These are phyloP conservation scores for Tinamus guttatus DNA, from an alignment of 2,113 vertebrate genomes.

Conservation along the genomic window DNA sequence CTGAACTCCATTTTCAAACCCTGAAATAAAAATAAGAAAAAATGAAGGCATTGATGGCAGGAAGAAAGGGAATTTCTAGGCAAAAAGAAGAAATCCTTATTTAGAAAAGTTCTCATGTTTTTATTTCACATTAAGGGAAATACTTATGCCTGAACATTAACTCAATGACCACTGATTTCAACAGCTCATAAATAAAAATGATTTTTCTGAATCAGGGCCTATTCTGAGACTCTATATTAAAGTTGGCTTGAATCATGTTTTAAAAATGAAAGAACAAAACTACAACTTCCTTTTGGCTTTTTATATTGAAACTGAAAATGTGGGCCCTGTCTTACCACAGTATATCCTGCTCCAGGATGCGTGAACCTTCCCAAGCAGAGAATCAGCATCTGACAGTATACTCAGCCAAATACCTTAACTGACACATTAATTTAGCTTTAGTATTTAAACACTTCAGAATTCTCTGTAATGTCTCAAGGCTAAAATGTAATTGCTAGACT, in stretches of 20 bases:
- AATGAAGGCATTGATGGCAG: not conserved
- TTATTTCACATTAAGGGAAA: not conserved
- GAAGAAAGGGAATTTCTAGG: no score
- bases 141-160: rapidly evolving
- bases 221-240: not conserved
- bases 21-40: not conserved
- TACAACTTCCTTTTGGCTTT: not conserved
- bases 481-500: not conserved
- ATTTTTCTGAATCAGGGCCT: not conserved
- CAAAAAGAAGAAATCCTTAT: not conserved
- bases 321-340: not conserved
- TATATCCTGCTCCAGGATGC: not conserved
- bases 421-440: not conserved
- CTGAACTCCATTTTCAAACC: not conserved
- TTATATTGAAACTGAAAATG: not conserved
- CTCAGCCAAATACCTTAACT: not conserved
- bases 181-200: not conserved
- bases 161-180: not conserved
- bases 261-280: not conserved
- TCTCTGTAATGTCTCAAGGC: not conserved
- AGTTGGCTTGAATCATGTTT: not conserved
- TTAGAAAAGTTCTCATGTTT: not conserved
- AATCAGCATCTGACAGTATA: not conserved
- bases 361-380: not conserved
- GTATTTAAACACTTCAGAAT: not conserved